These are phyloP conservation scores for Zelleria hepariella DNA, from an alignment of 2,888 invertebrate genomes.

Conservation along the genomic window DNA sequence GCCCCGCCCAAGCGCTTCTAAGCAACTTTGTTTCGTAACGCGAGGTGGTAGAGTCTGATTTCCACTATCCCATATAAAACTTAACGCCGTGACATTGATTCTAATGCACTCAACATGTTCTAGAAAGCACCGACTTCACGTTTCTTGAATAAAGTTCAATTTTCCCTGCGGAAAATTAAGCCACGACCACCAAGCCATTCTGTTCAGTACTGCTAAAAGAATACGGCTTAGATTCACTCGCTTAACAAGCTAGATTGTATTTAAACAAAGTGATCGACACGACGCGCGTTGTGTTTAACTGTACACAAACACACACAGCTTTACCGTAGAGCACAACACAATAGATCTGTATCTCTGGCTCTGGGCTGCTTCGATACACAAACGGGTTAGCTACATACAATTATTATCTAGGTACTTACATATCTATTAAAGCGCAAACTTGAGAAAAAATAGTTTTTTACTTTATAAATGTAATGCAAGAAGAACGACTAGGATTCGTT, in stretches of 20 bases:
- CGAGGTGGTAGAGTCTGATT: neutral
- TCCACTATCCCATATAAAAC: neutral
- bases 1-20: neutral
- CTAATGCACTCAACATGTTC: neutral
- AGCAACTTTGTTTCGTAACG: neutral
- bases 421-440: neutral
- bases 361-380: neutral
- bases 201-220: neutral
- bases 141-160: constrained; percentile 1
- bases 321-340: too few species aligned
- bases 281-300: neutral
- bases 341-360: too few species aligned
- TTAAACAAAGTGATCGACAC: constrained; percentile 11
- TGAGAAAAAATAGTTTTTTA: too few species aligned
- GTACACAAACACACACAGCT: neutral
- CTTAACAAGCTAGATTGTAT: constrained; percentile 19
- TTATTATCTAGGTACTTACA: neutral
- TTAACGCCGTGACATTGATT: neutral
- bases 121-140: constrained; percentile 1
- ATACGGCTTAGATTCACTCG: constrained; percentile 5
- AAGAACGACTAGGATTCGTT: too few species aligned
- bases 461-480: too few species aligned
- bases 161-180: neutral
- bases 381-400: neutral
- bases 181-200: neutral